A percentile compares a stretch with the other conserved stretches of the same genome.
Evolutionary conservation across 2,113 vertebrate species (phyloP).

Genomic region (Oryzias woworae): DNA sequence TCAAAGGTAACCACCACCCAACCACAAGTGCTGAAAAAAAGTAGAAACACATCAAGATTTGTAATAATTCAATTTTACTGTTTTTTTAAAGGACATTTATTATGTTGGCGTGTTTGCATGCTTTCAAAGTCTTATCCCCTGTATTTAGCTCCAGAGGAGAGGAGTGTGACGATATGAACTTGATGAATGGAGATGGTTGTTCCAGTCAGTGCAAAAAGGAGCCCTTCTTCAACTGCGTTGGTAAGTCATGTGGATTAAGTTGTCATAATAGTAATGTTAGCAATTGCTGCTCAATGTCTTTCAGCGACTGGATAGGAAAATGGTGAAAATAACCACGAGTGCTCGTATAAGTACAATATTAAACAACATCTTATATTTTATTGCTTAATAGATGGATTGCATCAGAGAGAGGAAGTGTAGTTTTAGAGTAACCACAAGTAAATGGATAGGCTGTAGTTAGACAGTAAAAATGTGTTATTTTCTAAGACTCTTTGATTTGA

Average conservation of each 20-base stretch:
- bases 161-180: constrained; percentile 95
- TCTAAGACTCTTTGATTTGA: no score
- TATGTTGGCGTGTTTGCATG: neutral
- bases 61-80: neutral
- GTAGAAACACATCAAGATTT: neutral
- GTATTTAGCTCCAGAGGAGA: constrained; percentile 84
- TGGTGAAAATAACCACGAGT: neutral
- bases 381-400: neutral
- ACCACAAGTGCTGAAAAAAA: neutral
- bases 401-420: neutral
- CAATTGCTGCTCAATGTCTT: neutral
- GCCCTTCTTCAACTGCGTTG: constrained; percentile 91
- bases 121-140: constrained; percentile 23
- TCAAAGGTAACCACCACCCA: constrained; percentile 80
- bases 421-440: neutral
- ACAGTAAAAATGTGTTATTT: neutral
- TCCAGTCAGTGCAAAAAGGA: constrained; percentile 93
- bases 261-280: neutral
- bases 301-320: neutral
- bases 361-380: constrained; percentile 6
- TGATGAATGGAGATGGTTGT: constrained; percentile 92
- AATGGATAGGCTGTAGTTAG: neutral
- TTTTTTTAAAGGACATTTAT: neutral
- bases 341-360: neutral
- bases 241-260: constrained; percentile 74